Conservation (phyloP, 2,888 invertebrate genomes). For the Parnassius glacialis region DNA sequence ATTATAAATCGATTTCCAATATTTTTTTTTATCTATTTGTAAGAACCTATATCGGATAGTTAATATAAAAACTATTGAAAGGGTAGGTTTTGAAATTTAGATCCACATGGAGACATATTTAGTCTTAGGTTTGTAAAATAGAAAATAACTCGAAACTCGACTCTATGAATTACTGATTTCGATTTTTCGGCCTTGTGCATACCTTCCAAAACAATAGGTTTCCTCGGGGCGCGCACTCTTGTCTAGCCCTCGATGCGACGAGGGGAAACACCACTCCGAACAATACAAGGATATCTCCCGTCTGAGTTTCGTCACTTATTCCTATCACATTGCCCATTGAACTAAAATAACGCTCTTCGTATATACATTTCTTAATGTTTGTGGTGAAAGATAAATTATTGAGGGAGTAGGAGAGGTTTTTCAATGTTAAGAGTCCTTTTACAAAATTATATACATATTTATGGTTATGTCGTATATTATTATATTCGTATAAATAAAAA, state of each 20-base stretch:
- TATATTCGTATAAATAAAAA: not conserved
- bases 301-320: constrained; percentile 53
- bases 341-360: constrained; percentile 22
- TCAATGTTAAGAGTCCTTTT: constrained; percentile 1
- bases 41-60: too few relatives aligned
- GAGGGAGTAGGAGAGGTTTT: constrained; percentile 9
- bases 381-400: constrained; percentile 23
- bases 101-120: too few relatives aligned
- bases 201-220: constrained; percentile 52
- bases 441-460: not conserved
- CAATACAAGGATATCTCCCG: constrained; percentile 66
- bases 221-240: constrained; percentile 47
- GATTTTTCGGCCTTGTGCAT: constrained; percentile 63
- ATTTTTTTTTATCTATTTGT: too few relatives aligned
- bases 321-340: constrained; percentile 25
- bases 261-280: constrained; percentile 64
- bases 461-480: not conserved
- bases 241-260: constrained; percentile 54
- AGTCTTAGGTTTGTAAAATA: constrained; percentile 32
- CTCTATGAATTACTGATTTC: constrained; percentile 56
- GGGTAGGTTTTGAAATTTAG: too few relatives aligned
- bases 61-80: too few relatives aligned
- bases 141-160: constrained; percentile 52
- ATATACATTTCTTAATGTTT: constrained; percentile 21
- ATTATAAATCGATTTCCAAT: too few relatives aligned